Evolutionary conservation across 2,113 vertebrate species (phyloP).

Genomic region (Platysternon megacephalum): DNA sequence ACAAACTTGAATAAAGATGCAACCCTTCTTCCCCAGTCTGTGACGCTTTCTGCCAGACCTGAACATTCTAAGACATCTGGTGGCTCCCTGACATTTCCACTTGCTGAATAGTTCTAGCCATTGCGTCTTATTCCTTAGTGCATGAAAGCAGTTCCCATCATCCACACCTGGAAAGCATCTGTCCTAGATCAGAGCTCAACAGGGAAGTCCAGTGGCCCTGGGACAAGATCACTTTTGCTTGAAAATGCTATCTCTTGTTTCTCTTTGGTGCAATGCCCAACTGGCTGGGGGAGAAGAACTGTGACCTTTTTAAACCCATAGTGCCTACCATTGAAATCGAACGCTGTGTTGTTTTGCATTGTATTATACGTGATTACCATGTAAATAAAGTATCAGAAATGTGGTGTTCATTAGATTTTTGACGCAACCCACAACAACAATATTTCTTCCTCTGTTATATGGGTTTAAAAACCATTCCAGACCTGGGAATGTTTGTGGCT

Average conservation of each 20-base stretch:
- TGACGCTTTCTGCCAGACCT: fast-evolving
- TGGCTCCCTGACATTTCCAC: neutral
- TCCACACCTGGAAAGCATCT: neutral
- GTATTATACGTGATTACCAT: neutral
- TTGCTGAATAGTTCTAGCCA: neutral
- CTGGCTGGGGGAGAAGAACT: slow-evolving; percentile 34
- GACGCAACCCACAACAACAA: slow-evolving; percentile 48
- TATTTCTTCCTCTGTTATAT: neutral
- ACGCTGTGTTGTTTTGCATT: slow-evolving; percentile 33
- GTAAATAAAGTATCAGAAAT: slow-evolving; percentile 59
- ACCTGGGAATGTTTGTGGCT: neutral
- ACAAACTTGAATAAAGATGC: slow-evolving; percentile 32
- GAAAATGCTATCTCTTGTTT: neutral
- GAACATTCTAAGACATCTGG: neutral
- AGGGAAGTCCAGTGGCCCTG: neutral
- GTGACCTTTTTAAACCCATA: slow-evolving; percentile 49
- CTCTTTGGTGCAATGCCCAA: neutral
- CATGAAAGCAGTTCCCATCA: neutral
- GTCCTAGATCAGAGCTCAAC: neutral
- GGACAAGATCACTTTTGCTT: neutral
- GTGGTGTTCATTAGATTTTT: slow-evolving; percentile 54
- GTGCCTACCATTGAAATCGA: slow-evolving; percentile 52
- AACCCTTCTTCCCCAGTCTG: fast-evolving
- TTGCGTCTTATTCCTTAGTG: neutral
- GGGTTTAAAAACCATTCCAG: slow-evolving; percentile 28